Base-by-base conservation (phyloP, 2,888 invertebrate genomes). In the Dasypogon diadema region DNA sequence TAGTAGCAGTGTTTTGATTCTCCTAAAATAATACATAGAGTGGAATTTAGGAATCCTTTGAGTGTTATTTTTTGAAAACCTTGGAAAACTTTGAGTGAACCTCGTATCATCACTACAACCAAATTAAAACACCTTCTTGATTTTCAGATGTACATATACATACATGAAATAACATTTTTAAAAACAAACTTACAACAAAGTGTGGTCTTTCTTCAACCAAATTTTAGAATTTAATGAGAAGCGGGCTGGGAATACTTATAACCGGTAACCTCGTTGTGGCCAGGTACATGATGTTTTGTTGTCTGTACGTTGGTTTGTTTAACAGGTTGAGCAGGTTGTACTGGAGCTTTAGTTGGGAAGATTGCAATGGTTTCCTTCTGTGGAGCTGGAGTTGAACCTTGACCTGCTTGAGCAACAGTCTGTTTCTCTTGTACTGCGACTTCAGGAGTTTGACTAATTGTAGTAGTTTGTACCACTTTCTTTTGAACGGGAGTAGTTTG, bases 401-500 rank as follows among this genome's bases (percentile, higher is more conserved):
- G 51, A 12, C 18, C 51, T 21, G 12, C 18, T 30, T 5, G 34
- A 48, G n/a, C n/a, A 16, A 18, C 2, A 0, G 26, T 4, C 14
- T 65, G 22, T 24, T 65, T 42, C 22, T 42, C 24, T 16, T 22
- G 42, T 8, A 65, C 65, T 18, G 42, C 46, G 48, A 22, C 14
- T 24, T 46, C 14, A 3, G 24, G 42, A 3, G 30, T 8, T 30
- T 30, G 30, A 30, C 2, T 42, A 12, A 12, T n/a, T 12, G 42
- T 12, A 5, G 21, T n/a, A 18, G 24, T 65, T 12, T 65, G 46
- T n/a, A 65, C 14, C 8, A 65, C 16, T 14, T 65, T 65, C 22
- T 65, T 65, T n/a, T 65, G 65, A 3, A n/a, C 65, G 21, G 48
- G 46, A n/a, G 24, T 14, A 16, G 51, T 3, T 46, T 65, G 65